Evolutionary conservation across 2,113 vertebrate species (phyloP).

Genomic region (Anoplopoma fimbria): DNA sequence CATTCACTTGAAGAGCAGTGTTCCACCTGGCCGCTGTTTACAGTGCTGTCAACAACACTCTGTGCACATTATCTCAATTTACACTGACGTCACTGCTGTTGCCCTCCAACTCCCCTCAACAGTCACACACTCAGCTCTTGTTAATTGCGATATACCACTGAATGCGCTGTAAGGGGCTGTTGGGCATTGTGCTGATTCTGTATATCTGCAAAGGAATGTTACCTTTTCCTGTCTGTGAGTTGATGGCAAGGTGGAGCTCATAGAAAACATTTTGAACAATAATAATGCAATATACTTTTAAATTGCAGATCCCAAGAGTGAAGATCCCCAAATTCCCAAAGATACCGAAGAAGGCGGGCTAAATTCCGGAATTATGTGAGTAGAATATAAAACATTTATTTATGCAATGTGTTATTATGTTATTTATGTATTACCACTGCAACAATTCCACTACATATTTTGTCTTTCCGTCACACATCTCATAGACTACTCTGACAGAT

Average conservation of each 20-base stretch:
- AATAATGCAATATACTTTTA: neutral
- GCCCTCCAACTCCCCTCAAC: constrained; percentile 70
- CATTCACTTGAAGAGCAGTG: constrained; percentile 51
- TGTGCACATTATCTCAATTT: constrained; percentile 65
- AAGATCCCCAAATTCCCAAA: neutral
- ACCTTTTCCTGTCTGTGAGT: constrained; percentile 19
- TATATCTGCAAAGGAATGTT: constrained; percentile 34
- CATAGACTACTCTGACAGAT: no score
- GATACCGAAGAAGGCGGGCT: no score
- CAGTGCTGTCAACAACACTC: constrained; percentile 71
- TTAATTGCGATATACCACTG: constrained; percentile 56
- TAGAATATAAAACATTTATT: no score
- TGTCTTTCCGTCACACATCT: no score
- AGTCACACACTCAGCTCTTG: constrained; percentile 24
- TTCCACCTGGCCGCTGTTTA: constrained; percentile 76
- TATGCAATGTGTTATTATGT: no score
- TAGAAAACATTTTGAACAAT: constrained; percentile 5
- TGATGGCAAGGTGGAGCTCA: neutral
- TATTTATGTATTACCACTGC: no score
- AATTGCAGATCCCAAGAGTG: neutral
- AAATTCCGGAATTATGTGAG: neutral
- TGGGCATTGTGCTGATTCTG: constrained; percentile 51
- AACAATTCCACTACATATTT: no score
- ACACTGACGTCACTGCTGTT: constrained; percentile 60
- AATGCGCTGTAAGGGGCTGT: constrained; percentile 24